These are phyloP conservation scores for Amphipoea oculea DNA, from an alignment of 2,888 invertebrate species.

Conservation along the genomic window DNA sequence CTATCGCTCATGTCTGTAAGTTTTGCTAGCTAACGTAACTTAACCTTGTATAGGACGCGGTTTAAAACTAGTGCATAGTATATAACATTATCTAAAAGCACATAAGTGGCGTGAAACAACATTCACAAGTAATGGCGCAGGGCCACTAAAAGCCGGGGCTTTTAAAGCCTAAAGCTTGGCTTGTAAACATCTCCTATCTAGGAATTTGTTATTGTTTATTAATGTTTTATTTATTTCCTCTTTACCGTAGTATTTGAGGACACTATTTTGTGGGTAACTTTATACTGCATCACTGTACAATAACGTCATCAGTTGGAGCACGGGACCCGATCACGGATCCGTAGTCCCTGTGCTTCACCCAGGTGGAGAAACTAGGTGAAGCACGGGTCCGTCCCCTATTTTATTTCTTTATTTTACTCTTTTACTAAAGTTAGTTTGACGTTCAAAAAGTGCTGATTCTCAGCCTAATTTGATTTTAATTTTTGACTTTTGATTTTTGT, in stretches of 20 bases:
- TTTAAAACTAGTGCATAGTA: not conserved
- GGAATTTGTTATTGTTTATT: constrained; percentile 22
- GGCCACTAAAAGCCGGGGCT: constrained; percentile 23
- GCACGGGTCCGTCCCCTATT: too few relatives aligned
- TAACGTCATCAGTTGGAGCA: too few relatives aligned
- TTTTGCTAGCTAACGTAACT: not conserved
- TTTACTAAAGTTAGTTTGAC: too few relatives aligned
- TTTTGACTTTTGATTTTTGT: not conserved
- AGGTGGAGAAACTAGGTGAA: too few relatives aligned
- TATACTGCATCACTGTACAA: too few relatives aligned
- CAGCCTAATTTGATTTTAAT: not conserved
- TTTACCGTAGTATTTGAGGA: not conserved
- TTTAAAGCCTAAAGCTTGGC: constrained; percentile 2
- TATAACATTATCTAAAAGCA: constrained; percentile 15
- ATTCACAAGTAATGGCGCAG: constrained; percentile 17
- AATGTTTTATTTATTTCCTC: not conserved
- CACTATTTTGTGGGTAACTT: not conserved
- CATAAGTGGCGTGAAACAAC: constrained; percentile 13
- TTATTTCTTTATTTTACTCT: not conserved
- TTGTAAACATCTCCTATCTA: constrained; percentile 19
- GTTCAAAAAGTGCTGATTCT: too few relatives aligned
- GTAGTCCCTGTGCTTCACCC: too few relatives aligned
- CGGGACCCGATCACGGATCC: too few relatives aligned
- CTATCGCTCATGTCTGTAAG: too few relatives aligned
- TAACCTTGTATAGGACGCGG: too few relatives aligned